Conservation (phyloP, 2,888 invertebrate species). For the Drosophila mulleri region DNA sequence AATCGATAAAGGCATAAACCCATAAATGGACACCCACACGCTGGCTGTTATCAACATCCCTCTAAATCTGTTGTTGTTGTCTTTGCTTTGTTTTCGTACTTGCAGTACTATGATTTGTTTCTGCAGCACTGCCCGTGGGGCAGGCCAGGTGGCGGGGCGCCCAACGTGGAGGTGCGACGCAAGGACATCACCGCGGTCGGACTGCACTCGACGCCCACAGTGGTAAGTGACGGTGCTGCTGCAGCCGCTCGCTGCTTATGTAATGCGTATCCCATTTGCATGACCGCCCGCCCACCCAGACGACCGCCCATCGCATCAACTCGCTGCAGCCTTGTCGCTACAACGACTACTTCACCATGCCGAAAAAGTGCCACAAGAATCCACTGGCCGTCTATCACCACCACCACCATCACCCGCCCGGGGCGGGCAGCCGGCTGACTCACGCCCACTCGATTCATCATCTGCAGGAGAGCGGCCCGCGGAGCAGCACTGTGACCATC, state of each 20-base stretch:
- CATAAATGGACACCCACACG: slow-evolving; percentile 17
- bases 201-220: slow-evolving; percentile 88
- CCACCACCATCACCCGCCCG: slow-evolving; percentile 68
- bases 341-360: slow-evolving; percentile 82
- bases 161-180: slow-evolving; percentile 88
- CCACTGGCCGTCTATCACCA: slow-evolving; percentile 71
- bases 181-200: slow-evolving; percentile 89
- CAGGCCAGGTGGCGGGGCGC: slow-evolving; percentile 90
- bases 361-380: slow-evolving; percentile 81
- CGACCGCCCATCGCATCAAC: slow-evolving; percentile 78
- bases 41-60: slow-evolving; percentile 3
- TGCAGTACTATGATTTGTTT: slow-evolving; percentile 88
- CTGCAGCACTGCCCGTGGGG: slow-evolving; percentile 93
- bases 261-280: background rate
- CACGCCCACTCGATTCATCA: slow-evolving; percentile 73
- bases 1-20: slow-evolving; percentile 57
- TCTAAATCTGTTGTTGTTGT: background rate
- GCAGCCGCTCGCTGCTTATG: background rate
- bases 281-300: slow-evolving; percentile 32
- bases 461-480: slow-evolving; percentile 72
- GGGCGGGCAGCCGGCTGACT: slow-evolving; percentile 32
- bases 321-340: slow-evolving; percentile 83
- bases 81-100: background rate
- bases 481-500: slow-evolving; percentile 75
- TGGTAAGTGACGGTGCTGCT: slow-evolving; percentile 80